Evolutionary conservation across 1,140 invertebrate species (phyloP), one percentile per base, ranked within the genome.

Genomic region (Gryon sp.): DNA sequence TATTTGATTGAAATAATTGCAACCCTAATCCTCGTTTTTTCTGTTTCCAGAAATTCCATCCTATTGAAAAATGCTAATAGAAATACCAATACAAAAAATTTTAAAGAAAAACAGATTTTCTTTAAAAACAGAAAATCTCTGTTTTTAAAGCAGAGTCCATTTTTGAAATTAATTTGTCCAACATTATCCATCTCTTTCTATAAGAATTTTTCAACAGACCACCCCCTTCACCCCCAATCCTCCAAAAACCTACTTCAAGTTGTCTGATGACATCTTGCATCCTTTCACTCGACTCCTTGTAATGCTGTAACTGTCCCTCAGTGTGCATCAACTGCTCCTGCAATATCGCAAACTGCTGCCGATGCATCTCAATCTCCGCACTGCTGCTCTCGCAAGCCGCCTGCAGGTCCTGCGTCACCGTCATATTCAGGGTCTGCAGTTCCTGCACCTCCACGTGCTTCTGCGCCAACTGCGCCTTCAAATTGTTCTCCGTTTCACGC

Each of bases 361-460:
- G 82, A 32, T 85, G 83, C 59, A 87, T 89, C 16, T 90, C 88
- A 50, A 89, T 88, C 12, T 89, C 87, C 5, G 81, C 81, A 9
- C 77, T 82, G 18, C 83, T 89, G 19, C 80, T 87, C 15, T 88
- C 90, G 16, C 87, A 88, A 2, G 90, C 89, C 6, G 87, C 86
- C 59, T 87, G 88, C 3, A 91, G 81, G 15, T 92, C 91, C 52
- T 87, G 83, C 0, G 80, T 79, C 4, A 86, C 41, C n/a, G 82
- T 88, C 75, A 84, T 87, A 80, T 88, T 89, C 60, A 86, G 80
- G 69, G 50, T 88, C 76, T 87, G 87, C 36, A 89, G 77, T 48
- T 91, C 90, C 41, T 87, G 86, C 18, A 90, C 63, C 68, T 92
- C 91, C 20, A 83, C 87, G 66, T 90, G 90, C 50, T 91, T 88